Percentiles rank a stretch among this genome's conserved stretches.
phyloP scores from a whole-genome alignment of 2,888 invertebrate genomes.

The Pseudococcus viburni region DNA sequence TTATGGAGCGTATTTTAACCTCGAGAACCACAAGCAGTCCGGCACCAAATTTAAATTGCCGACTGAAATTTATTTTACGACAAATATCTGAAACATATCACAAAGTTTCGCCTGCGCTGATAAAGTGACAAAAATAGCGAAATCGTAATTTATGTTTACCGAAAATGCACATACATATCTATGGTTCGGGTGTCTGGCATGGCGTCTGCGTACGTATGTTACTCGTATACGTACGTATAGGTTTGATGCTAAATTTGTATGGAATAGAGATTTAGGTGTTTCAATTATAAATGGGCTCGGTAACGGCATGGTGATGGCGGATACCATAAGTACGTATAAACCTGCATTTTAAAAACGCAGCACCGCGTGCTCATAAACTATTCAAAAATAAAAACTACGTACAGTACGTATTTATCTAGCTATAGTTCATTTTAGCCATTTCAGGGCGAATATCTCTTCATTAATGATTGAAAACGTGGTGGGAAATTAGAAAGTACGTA shows the following conservation, averaged over 20 bases:
- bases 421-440: too few species aligned
- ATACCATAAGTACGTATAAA: too few species aligned
- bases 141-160: not conserved
- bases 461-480: not conserved
- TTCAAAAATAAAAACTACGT: too few species aligned
- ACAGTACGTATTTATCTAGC: too few species aligned
- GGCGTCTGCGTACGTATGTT: too few species aligned
- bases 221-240: not conserved
- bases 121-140: not conserved
- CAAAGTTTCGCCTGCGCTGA: not conserved
- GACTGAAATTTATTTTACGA: conserved; percentile 40
- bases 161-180: not conserved
- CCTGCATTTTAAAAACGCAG: too few species aligned
- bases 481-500: not conserved
- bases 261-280: not conserved
- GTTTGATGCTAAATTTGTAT: not conserved
- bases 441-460: not conserved
- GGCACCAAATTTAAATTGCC: conserved; percentile 13
- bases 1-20: conserved; percentile 47
- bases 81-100: conserved; percentile 18
- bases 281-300: not conserved
- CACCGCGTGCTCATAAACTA: too few species aligned
- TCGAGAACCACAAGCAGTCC: conserved; percentile 33
- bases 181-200: not conserved
- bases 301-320: not conserved